Evolutionary conservation across 2,797 vertebrate genomes (phyloP).

Genomic region (Darevskia mixta): DNA sequence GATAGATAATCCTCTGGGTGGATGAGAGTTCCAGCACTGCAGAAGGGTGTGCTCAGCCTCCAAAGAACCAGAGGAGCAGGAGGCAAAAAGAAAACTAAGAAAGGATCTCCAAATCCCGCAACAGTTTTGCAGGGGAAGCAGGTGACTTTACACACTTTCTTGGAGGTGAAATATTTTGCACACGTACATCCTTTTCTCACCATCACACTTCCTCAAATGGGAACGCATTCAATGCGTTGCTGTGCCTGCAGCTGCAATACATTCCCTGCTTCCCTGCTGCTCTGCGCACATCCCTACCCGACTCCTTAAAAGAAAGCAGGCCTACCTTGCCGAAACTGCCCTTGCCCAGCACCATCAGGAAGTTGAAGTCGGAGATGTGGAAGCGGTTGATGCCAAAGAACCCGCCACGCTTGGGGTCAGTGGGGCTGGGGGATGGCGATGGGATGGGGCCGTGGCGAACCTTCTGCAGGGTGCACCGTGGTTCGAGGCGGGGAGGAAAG

Average conservation of each 20-base stretch:
- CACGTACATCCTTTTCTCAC: background rate
- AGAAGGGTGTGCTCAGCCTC: background rate
- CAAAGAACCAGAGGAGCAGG: background rate
- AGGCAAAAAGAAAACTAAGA: background rate
- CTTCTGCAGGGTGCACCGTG: conserved; percentile 61
- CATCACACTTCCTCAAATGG: background rate
- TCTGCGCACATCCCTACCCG: background rate
- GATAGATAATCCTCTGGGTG: background rate
- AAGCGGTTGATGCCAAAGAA: conserved; percentile 80
- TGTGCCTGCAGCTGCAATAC: background rate
- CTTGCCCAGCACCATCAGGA: conserved; percentile 94
- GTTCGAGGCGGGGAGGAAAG: background rate
- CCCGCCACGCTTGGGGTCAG: conserved; percentile 73
- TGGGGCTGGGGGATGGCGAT: conserved; percentile 73
- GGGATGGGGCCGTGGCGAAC: conserved; percentile 71
- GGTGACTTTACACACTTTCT: background rate
- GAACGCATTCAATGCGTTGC: background rate
- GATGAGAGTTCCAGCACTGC: background rate
- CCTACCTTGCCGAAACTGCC: conserved; percentile 94
- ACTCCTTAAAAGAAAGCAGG: background rate
- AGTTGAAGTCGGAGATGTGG: conserved; percentile 89
- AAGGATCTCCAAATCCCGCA: background rate
- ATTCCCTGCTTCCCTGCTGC: background rate
- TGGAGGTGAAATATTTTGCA: background rate
- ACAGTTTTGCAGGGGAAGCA: background rate